Percentiles rank a stretch among this genome's conserved stretches.
phyloP scores from a whole-genome alignment of 2,113 vertebrate species.

The Colossoma macropomum region DNA sequence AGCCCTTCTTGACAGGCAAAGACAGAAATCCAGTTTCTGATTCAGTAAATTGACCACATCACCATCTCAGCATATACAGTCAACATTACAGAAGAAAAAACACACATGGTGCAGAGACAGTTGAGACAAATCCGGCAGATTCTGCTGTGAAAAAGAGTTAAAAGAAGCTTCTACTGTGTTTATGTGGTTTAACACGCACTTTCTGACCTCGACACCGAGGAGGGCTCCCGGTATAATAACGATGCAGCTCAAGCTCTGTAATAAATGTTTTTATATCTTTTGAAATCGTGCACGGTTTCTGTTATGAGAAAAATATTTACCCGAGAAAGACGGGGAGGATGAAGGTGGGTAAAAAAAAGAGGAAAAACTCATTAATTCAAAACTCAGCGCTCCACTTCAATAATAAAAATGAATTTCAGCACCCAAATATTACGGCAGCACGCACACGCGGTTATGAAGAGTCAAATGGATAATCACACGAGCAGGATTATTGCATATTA shows the following conservation, averaged over 20 bases:
- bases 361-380: slow-evolving; percentile 74
- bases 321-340: slow-evolving; percentile 40
- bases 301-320: slow-evolving; percentile 25
- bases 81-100: too few species aligned
- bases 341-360: slow-evolving; percentile 57
- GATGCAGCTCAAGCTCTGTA: neutral
- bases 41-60: too few species aligned
- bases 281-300: neutral
- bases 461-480: neutral
- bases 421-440: slow-evolving; percentile 54
- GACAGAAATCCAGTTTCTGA: too few species aligned
- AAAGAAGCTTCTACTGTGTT: neutral
- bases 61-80: too few species aligned
- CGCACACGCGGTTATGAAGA: slow-evolving; percentile 28
- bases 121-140: too few species aligned
- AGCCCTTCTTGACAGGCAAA: too few species aligned
- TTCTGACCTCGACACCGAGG: neutral
- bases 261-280: neutral
- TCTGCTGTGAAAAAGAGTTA: neutral
- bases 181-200: neutral
- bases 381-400: slow-evolving; percentile 64
- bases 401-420: slow-evolving; percentile 69
- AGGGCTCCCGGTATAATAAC: neutral
- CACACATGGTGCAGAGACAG: too few species aligned
- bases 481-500: slow-evolving; percentile 12